Percentiles rank a stretch among this genome's conserved stretches.
These are phyloP conservation scores for Xylocopa sonorina DNA, from an alignment of 1,140 invertebrate species.

Conservation along the genomic window DNA sequence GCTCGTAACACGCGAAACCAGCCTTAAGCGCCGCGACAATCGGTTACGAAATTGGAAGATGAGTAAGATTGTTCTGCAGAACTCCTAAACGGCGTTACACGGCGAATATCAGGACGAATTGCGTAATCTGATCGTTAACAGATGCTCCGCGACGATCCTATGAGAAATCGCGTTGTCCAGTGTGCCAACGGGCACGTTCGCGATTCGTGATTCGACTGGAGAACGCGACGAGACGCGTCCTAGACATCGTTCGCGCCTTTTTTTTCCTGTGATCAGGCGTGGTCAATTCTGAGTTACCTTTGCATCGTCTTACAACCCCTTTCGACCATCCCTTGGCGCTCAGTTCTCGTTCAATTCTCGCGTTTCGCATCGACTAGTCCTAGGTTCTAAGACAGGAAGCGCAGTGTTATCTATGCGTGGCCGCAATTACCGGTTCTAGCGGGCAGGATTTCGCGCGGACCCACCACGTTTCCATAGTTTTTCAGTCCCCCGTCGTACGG, in stretches of 20 bases:
- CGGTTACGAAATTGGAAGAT: background rate
- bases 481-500: conserved; percentile 24
- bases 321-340: too few species aligned
- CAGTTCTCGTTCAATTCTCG: too few species aligned
- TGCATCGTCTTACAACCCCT: too few species aligned
- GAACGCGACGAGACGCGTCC: conserved; percentile 23
- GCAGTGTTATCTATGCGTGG: background rate
- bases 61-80: background rate
- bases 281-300: too few species aligned
- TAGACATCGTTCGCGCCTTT: conserved; percentile 52
- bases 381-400: background rate
- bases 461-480: background rate
- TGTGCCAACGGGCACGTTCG: background rate
- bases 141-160: background rate
- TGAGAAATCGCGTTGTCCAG: conserved; percentile 11
- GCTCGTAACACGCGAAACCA: background rate
- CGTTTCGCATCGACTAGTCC: too few species aligned
- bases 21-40: background rate
- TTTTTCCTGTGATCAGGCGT: conserved; percentile 29
- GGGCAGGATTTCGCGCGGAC: background rate
- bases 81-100: background rate
- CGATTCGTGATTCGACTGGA: conserved; percentile 40
- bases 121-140: background rate
- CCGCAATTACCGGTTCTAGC: background rate
- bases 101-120: background rate